Percentiles rank a stretch among this genome's conserved stretches.
These are phyloP conservation scores for Oenanthe oenanthe DNA, from an alignment of 2,113 vertebrate species.

Conservation along the genomic window DNA sequence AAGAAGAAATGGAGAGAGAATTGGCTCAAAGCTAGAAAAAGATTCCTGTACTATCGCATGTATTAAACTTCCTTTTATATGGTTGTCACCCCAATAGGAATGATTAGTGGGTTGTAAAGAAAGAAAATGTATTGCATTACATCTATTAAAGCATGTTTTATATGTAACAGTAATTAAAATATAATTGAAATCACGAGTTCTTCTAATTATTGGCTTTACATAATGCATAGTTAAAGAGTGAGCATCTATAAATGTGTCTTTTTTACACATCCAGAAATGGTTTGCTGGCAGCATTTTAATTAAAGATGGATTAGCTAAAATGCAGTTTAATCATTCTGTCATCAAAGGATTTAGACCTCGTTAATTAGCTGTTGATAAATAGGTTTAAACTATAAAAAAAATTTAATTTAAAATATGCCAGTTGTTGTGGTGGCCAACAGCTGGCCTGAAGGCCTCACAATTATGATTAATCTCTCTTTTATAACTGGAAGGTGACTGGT, in stretches of 20 bases:
- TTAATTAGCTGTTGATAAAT: conserved; percentile 82
- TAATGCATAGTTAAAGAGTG: conserved; percentile 78
- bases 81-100: conserved; percentile 60
- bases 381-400: conserved; percentile 70
- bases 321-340: conserved; percentile 79
- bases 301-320: conserved; percentile 83
- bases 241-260: conserved; percentile 74
- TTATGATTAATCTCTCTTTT: too few species aligned
- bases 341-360: conserved; percentile 72
- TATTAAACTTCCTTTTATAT: conserved; percentile 63
- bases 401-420: conserved; percentile 58
- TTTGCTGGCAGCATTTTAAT: conserved; percentile 78
- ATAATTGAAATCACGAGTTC: conserved; percentile 78
- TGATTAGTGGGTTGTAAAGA: conserved; percentile 62
- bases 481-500: too few species aligned
- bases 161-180: conserved; percentile 79
- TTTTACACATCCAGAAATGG: conserved; percentile 71
- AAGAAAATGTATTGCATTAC: conserved; percentile 69
- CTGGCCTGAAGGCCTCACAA: too few species aligned
- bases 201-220: conserved; percentile 77
- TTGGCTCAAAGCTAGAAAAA: conserved; percentile 38
- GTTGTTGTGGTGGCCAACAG: not conserved
- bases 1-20: conserved; percentile 6
- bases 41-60: not conserved
- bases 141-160: conserved; percentile 70